Conservation (phyloP, 1,140 invertebrate species). For the Atta cephalotes region DNA sequence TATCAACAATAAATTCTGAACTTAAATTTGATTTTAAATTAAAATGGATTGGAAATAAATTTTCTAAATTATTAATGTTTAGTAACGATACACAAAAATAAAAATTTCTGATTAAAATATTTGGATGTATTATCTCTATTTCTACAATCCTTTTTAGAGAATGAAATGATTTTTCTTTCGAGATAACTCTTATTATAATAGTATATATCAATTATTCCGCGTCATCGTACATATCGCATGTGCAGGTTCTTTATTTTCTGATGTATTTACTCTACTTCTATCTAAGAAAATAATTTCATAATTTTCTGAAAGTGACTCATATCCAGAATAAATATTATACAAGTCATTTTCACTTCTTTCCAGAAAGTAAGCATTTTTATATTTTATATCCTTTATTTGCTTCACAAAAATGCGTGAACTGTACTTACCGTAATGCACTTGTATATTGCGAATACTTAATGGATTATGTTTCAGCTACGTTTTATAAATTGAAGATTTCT, state of each 20-base stretch:
- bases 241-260: conserved; percentile 12
- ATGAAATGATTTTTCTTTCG: conserved; percentile 24
- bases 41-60: background rate
- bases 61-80: background rate
- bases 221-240: conserved; percentile 9
- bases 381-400: background rate
- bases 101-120: background rate
- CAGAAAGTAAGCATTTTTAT: conserved; percentile 4
- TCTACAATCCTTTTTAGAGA: background rate
- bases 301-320: background rate
- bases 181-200: background rate
- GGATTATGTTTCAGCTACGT: background rate
- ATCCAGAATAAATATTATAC: conserved; percentile 34
- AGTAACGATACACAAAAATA: background rate
- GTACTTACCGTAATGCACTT: no score
- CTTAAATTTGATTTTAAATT: background rate
- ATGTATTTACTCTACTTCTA: background rate
- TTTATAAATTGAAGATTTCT: conserved; percentile 4
- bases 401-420: background rate
- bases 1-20: background rate
- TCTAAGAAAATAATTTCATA: conserved; percentile 27
- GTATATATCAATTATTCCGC: background rate
- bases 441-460: background rate
- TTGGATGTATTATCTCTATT: background rate
- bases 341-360: conserved; percentile 13